Evolutionary conservation across 2,888 invertebrate genomes (phyloP).

Genomic region (Agrochola lota): DNA sequence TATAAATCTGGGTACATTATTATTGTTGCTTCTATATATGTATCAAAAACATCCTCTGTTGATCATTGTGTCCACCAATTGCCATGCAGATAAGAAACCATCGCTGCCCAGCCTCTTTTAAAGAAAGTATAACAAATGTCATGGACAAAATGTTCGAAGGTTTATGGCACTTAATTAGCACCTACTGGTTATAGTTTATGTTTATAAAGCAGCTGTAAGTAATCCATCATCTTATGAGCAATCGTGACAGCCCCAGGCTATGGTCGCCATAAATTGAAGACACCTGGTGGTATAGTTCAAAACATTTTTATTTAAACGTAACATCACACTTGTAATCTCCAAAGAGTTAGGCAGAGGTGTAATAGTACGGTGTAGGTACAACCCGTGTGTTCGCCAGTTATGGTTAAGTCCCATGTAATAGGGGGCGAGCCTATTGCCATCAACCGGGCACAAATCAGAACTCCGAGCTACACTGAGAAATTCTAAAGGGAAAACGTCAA

Average conservation of each 20-base stretch:
- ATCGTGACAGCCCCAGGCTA: constrained; percentile 40
- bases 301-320: not conserved
- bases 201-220: constrained; percentile 16
- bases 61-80: not conserved
- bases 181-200: constrained; percentile 5
- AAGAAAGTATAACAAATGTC: constrained; percentile 12
- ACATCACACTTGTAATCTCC: no score
- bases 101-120: not conserved
- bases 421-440: no score
- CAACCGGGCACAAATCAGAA: no score
- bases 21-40: not conserved
- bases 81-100: no score
- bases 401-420: no score
- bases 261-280: not conserved
- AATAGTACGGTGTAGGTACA: no score
- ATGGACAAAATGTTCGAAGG: not conserved
- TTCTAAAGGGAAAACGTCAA: no score
- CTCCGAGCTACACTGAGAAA: no score
- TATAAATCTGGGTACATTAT: not conserved
- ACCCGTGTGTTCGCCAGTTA: no score
- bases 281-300: not conserved
- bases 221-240: constrained; percentile 8
- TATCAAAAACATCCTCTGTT: no score
- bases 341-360: no score
- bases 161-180: constrained; percentile 29